These are phyloP conservation scores for Brachystomella parvula DNA, from an alignment of 1,140 invertebrate genomes.

Conservation along the genomic window DNA sequence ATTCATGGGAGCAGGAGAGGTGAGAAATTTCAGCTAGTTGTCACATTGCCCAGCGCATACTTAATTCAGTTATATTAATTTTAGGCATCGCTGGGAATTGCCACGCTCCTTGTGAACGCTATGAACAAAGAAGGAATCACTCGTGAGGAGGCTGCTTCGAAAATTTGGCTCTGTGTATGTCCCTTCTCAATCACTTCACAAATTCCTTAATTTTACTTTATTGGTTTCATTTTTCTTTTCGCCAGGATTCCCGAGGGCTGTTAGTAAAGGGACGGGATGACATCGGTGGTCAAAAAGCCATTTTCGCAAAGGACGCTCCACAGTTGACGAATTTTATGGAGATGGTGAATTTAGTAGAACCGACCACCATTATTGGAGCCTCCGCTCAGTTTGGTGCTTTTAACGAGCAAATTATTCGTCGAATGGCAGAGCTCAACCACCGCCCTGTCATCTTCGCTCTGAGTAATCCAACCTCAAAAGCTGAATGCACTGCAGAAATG, in stretches of 20 bases:
- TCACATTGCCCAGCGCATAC: not conserved
- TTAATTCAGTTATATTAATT: not conserved
- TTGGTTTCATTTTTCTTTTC: not conserved
- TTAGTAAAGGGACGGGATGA: slow-evolving; percentile 68
- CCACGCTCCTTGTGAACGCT: slow-evolving; percentile 73
- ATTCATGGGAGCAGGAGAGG: slow-evolving; percentile 87
- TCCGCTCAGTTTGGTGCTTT: slow-evolving; percentile 77
- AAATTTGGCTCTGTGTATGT: slow-evolving; percentile 33
- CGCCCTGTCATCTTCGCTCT: slow-evolving; percentile 86
- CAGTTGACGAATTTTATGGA: slow-evolving; percentile 64
- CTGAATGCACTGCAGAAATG: slow-evolving; percentile 93
- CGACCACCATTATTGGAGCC: slow-evolving; percentile 75
- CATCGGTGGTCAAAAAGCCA: slow-evolving; percentile 63
- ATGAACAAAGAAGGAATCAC: slow-evolving; percentile 71
- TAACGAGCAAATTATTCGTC: slow-evolving; percentile 67
- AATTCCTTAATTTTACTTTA: no score
- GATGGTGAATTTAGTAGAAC: slow-evolving; percentile 67
- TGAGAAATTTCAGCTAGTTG: slow-evolving; percentile 40
- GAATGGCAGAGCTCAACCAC: slow-evolving; percentile 69
- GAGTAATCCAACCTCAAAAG: slow-evolving; percentile 92
- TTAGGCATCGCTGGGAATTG: slow-evolving; percentile 77
- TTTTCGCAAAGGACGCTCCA: slow-evolving; percentile 62
- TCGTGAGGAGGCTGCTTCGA: slow-evolving; percentile 55
- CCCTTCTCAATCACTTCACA: not conserved
- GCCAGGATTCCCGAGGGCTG: slow-evolving; percentile 76